Conservation (phyloP, 1,140 invertebrate species). For the Homalodisca vitripennis region DNA sequence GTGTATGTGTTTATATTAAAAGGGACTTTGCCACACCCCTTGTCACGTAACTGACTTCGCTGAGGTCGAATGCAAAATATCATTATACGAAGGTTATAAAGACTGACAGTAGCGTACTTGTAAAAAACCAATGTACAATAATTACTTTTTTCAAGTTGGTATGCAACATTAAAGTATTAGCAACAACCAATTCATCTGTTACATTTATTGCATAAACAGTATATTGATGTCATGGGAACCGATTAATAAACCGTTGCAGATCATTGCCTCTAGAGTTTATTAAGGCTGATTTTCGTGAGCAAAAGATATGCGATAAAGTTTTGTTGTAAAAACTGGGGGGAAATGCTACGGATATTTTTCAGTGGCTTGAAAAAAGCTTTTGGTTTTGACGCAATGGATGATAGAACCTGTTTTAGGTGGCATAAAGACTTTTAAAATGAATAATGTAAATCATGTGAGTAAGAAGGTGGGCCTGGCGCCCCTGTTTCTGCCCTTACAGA, state of each 20-base stretch:
- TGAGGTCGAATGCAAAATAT: too few species aligned
- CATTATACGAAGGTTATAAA: slow-evolving; percentile 15
- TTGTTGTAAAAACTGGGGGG: slow-evolving; percentile 31
- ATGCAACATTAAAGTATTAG: slow-evolving; percentile 22
- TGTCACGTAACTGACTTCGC: too few species aligned
- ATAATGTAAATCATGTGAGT: slow-evolving; percentile 17
- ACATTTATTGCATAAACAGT: background rate
- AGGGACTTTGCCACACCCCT: too few species aligned
- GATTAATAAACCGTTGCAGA: background rate
- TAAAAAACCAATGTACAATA: slow-evolving; percentile 13
- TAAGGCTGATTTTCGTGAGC: slow-evolving; percentile 28
- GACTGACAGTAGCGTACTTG: slow-evolving; percentile 20
- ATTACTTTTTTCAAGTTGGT: slow-evolving; percentile 13
- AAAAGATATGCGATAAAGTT: slow-evolving; percentile 33
- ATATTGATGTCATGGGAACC: background rate
- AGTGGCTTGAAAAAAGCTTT: slow-evolving; percentile 26
- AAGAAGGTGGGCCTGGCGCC: slow-evolving; percentile 5
- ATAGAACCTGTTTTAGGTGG: slow-evolving; percentile 9
- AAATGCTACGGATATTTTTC: slow-evolving; percentile 28
- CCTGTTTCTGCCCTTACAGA: slow-evolving; percentile 1
- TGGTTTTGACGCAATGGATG: slow-evolving; percentile 23
- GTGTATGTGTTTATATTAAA: too few species aligned
- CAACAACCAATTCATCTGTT: slow-evolving; percentile 12
- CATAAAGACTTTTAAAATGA: slow-evolving; percentile 23
- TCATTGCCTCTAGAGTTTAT: slow-evolving; percentile 16